Evolutionary conservation across 92 coral and sea anemone species (phyloP).

Genomic region (Porites rus): DNA sequence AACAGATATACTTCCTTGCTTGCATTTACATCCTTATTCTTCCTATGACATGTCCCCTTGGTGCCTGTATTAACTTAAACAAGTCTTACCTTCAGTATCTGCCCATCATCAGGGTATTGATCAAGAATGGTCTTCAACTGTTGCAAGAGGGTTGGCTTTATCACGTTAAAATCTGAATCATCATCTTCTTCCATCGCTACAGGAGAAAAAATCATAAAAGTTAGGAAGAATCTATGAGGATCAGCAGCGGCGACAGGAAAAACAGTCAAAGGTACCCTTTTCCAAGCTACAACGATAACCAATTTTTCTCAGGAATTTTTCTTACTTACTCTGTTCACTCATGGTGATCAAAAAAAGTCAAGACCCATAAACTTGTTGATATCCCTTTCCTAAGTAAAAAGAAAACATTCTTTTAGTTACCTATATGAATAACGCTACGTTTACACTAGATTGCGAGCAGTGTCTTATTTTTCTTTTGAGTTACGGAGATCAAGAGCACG

Average conservation of each 20-base stretch:
- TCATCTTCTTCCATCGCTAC: not conserved
- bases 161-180: constrained; percentile 46
- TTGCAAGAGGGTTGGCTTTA: constrained; percentile 55
- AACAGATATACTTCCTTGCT: no score
- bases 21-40: no score
- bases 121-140: constrained; percentile 51
- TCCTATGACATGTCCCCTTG: no score
- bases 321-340: not conserved
- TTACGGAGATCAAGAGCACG: no score
- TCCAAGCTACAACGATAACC: no score
- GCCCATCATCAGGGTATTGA: constrained; percentile 59
- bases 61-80: no score
- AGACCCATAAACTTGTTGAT: not conserved
- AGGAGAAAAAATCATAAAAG: not conserved
- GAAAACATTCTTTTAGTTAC: no score
- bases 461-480: no score
- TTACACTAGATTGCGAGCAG: no score
- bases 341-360: not conserved
- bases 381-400: not conserved
- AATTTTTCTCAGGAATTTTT: not conserved
- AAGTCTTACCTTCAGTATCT: constrained; percentile 44
- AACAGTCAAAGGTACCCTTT: no score
- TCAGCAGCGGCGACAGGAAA: no score
- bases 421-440: no score
- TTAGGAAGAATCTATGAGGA: not conserved